phyloP scores from a whole-genome alignment of 2,113 vertebrate species.

The Machaerirhynchus nigripectus region DNA sequence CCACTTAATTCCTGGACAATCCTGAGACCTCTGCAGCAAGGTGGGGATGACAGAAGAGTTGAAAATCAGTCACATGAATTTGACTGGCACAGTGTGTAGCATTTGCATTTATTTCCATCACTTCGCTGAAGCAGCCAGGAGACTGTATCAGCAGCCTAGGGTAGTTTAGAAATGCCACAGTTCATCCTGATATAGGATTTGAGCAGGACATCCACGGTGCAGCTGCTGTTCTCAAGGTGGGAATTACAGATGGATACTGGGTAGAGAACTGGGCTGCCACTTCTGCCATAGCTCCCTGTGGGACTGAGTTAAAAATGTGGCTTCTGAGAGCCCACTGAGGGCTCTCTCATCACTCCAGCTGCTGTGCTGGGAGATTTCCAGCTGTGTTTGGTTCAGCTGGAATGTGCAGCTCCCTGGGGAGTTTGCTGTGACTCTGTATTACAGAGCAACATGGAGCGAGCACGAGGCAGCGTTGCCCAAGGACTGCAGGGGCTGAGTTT shows the following conservation, averaged over 20 bases:
- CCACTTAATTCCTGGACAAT: background rate
- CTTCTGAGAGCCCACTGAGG: background rate
- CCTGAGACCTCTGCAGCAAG: background rate
- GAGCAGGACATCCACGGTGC: background rate
- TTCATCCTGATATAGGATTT: background rate
- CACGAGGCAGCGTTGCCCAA: background rate
- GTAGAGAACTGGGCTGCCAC: background rate
- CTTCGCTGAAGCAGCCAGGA: background rate
- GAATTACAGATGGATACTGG: background rate
- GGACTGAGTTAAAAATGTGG: background rate
- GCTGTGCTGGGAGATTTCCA: background rate
- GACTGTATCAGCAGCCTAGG: background rate
- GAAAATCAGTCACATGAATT: background rate
- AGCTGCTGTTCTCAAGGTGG: background rate
- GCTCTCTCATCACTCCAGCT: background rate
- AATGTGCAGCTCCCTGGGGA: background rate
- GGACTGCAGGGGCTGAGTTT: background rate
- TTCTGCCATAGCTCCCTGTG: background rate
- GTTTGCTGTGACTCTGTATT: background rate
- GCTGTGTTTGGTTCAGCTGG: background rate
- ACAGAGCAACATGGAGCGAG: background rate
- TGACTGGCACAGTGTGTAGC: background rate
- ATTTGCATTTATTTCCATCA: background rate
- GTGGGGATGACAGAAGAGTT: background rate
- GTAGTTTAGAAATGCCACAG: background rate